These are phyloP conservation scores for human (Homo sapiens) DNA, from an alignment of 2,113 vertebrate genomes.

Conservation along the genomic window DNA sequence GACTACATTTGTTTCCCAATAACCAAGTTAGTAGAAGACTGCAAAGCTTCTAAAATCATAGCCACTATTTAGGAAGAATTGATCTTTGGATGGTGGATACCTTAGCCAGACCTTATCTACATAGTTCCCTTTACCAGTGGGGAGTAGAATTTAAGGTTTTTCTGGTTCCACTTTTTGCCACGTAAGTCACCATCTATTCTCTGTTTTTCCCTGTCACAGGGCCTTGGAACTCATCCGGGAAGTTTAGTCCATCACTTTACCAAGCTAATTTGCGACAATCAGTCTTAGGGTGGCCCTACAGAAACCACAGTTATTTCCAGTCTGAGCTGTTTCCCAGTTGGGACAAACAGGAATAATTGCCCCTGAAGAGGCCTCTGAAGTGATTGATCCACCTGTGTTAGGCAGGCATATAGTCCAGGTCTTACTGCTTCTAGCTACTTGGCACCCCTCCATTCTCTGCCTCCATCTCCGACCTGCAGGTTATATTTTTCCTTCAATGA, in stretches of 20 bases:
- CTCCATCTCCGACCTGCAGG: background rate
- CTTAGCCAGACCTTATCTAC: background rate
- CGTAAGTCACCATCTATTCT: background rate
- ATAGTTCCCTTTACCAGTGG: background rate
- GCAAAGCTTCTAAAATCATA: background rate
- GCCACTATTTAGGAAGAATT: background rate
- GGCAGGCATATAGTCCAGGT: background rate
- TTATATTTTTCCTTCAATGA: background rate
- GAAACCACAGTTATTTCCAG: background rate
- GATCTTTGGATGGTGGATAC: background rate
- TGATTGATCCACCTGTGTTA: background rate
- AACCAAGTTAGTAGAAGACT: background rate
- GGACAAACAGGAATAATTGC: background rate
- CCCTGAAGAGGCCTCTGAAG: background rate
- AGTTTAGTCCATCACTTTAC: background rate
- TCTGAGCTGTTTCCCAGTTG: background rate
- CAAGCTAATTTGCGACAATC: background rate
- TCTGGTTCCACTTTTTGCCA: background rate
- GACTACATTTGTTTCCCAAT: background rate
- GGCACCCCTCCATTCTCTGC: background rate
- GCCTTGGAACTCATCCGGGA: background rate
- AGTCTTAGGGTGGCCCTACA: background rate
- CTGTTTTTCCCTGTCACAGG: background rate
- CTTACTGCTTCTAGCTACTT: background rate
- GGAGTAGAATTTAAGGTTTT: background rate